Percentiles rank a stretch among this genome's conserved stretches.
Evolutionary conservation across 2,888 invertebrate genomes (phyloP).

Genomic region (Acrobasis consociella): DNA sequence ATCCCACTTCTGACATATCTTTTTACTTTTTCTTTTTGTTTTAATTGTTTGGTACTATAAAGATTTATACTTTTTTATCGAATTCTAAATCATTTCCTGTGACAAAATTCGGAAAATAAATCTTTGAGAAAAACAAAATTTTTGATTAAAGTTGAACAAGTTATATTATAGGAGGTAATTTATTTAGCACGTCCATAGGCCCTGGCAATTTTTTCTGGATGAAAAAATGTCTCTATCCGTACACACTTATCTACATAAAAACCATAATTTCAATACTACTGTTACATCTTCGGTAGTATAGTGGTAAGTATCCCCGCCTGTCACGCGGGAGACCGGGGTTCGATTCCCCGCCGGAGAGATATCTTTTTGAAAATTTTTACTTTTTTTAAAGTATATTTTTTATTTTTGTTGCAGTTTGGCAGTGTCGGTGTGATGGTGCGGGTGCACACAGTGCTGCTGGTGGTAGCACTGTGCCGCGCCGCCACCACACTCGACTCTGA

Average conservation of each 20-base stretch:
- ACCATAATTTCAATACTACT: conserved; percentile 3
- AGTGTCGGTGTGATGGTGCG: conserved; percentile 74
- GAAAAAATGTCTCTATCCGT: no score
- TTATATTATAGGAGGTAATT: no score
- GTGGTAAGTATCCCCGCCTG: conserved; percentile 84
- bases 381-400: conserved; percentile 17
- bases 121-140: no score
- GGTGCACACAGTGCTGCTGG: conserved; percentile 72
- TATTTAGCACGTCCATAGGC: no score
- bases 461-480: conserved; percentile 85
- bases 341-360: conserved; percentile 81
- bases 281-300: conserved; percentile 72
- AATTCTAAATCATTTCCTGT: no score
- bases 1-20: conserved; percentile 89
- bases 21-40: conserved; percentile 53
- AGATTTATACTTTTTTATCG: no score
- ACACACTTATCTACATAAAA: background rate
- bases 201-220: background rate
- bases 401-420: conserved; percentile 45
- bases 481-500: conserved; percentile 82
- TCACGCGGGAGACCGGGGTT: conserved; percentile 84
- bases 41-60: no score
- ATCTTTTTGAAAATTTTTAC: conserved; percentile 13
- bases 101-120: no score
- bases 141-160: no score